phyloP scores from a whole-genome alignment of 2,113 vertebrate species.

The Rhynchopsitta pachyrhyncha region DNA sequence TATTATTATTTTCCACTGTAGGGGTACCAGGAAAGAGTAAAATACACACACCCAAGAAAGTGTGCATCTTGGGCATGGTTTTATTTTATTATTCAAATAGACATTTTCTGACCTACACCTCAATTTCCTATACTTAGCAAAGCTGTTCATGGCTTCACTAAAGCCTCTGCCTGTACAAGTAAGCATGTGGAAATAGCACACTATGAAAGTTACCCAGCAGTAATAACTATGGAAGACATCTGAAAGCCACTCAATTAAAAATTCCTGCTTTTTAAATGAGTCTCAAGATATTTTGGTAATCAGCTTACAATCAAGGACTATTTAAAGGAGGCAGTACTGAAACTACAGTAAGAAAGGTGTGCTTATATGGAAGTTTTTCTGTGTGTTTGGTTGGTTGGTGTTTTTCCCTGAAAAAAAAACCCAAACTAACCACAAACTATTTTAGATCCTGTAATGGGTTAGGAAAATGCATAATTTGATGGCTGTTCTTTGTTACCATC shows the following conservation, averaged over 20 bases:
- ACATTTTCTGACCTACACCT: background rate
- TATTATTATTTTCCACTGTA: background rate
- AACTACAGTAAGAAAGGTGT: background rate
- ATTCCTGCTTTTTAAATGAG: background rate
- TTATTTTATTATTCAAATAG: background rate
- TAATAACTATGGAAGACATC: background rate
- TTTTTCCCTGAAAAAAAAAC: rapidly evolving
- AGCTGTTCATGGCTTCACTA: background rate
- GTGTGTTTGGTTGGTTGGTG: rapidly evolving
- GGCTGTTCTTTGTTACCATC: background rate
- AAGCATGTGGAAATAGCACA: background rate
- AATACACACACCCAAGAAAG: background rate
- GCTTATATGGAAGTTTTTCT: background rate
- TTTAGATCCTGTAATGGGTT: background rate
- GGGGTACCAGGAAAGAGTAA: background rate
- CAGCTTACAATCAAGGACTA: rapidly evolving
- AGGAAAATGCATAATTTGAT: background rate
- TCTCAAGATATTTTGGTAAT: background rate
- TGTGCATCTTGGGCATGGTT: background rate
- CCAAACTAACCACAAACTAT: background rate
- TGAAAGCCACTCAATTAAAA: background rate
- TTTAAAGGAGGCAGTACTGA: background rate
- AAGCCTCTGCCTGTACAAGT: background rate
- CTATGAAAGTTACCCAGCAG: background rate
- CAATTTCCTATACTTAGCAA: background rate